Evolutionary conservation across 2,113 vertebrate genomes (phyloP).

Genomic region (Stigmatopora nigra): DNA sequence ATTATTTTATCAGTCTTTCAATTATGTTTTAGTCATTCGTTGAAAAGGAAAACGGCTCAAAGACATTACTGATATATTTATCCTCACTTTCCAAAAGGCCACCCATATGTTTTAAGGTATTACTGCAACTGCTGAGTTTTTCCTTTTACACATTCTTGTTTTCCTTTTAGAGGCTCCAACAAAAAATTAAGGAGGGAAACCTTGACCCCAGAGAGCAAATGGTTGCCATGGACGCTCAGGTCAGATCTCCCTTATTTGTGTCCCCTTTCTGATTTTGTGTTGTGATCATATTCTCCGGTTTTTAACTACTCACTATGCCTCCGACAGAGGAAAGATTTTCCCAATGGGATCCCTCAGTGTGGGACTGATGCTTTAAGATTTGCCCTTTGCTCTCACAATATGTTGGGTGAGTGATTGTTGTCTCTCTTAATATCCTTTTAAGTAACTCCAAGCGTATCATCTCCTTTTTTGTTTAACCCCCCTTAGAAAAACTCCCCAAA

Average conservation of each 20-base stretch:
- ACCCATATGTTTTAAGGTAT: too few species aligned
- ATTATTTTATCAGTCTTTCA: background rate
- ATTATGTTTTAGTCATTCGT: background rate
- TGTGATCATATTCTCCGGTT: constrained; percentile 12
- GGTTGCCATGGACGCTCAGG: constrained; percentile 82
- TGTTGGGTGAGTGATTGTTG: constrained; percentile 71
- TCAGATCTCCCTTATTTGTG: constrained; percentile 36
- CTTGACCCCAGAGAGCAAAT: constrained; percentile 74
- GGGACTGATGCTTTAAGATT: constrained; percentile 85
- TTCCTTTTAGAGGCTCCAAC: constrained; percentile 63
- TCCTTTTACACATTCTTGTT: background rate
- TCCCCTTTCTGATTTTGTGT: background rate
- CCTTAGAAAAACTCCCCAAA: too few species aligned
- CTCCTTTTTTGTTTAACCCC: too few species aligned
- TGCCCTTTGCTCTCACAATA: constrained; percentile 81
- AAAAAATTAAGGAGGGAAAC: constrained; percentile 78
- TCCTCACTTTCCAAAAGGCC: background rate
- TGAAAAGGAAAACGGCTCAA: background rate
- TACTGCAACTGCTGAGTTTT: too few species aligned
- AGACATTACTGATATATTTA: background rate
- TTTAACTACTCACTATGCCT: constrained; percentile 18
- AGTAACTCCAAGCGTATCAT: too few species aligned
- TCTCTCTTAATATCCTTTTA: background rate
- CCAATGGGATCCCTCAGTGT: constrained; percentile 80
- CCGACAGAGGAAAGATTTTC: constrained; percentile 79